phyloP scores from a whole-genome alignment of 2,797 vertebrate genomes.

The Chaetodon trifasciatus region DNA sequence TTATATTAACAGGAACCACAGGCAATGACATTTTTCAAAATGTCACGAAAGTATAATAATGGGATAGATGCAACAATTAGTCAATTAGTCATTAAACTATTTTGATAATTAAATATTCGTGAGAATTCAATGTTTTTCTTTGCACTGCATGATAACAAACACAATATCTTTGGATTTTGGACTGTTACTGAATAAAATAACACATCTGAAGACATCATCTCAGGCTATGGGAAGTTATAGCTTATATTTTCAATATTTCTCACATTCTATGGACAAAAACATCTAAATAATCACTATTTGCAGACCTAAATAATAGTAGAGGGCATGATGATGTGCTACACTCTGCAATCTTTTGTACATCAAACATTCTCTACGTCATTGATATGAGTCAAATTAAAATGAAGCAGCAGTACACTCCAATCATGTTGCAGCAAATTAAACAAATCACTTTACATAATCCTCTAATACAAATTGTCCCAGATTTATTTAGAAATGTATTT shows the following conservation, averaged over 20 bases:
- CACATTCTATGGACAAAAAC: neutral
- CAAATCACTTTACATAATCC: neutral
- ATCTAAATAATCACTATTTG: neutral
- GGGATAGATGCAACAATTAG: neutral
- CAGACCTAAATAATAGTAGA: neutral
- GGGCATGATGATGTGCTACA: neutral
- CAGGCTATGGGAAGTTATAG: neutral
- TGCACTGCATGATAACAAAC: neutral
- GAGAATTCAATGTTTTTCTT: neutral
- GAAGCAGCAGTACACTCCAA: neutral
- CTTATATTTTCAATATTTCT: neutral
- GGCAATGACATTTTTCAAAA: neutral
- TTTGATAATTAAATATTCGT: neutral
- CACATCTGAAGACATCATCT: neutral
- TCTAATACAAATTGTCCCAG: neutral
- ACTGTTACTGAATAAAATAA: neutral
- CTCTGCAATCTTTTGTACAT: neutral
- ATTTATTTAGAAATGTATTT: conserved; percentile 12
- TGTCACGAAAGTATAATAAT: neutral
- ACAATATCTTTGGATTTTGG: neutral
- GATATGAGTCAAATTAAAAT: neutral
- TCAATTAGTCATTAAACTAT: neutral
- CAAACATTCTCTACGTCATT: neutral
- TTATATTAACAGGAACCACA: neutral
- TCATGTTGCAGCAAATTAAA: neutral